These are phyloP conservation scores for Nothoprocta pentlandii DNA, from an alignment of 2,113 vertebrate species.

Conservation along the genomic window DNA sequence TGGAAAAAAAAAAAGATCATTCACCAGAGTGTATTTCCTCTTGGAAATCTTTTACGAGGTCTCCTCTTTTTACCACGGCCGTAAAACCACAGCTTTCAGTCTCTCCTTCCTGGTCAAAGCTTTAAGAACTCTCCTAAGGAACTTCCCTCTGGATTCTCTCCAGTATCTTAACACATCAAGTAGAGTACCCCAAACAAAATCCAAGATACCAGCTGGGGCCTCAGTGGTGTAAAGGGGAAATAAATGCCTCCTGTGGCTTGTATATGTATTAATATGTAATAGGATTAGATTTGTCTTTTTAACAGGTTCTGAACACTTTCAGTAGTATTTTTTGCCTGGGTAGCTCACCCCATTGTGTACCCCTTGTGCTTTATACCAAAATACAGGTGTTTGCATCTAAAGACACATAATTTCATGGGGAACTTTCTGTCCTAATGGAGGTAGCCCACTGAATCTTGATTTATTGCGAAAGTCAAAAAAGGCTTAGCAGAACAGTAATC, in stretches of 20 bases:
- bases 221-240: not conserved
- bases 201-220: not conserved
- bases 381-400: not conserved
- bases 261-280: not conserved
- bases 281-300: not conserved
- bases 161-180: not conserved
- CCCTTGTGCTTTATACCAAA: not conserved
- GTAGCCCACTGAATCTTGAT: not conserved
- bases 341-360: not conserved
- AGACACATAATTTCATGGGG: not conserved
- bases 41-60: not conserved
- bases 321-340: not conserved
- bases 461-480: not conserved
- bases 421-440: not conserved
- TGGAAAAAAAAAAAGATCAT: not conserved
- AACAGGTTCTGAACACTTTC: fast-evolving
- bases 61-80: not conserved
- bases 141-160: not conserved
- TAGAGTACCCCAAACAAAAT: not conserved
- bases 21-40: not conserved
- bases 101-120: not conserved
- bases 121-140: not conserved
- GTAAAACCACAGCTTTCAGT: not conserved
- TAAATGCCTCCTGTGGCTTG: not conserved
- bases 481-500: not conserved